Percentiles rank a stretch among this genome's conserved stretches.
phyloP scores from a whole-genome alignment of 2,797 vertebrate genomes.

The Myotis daubentonii region DNA sequence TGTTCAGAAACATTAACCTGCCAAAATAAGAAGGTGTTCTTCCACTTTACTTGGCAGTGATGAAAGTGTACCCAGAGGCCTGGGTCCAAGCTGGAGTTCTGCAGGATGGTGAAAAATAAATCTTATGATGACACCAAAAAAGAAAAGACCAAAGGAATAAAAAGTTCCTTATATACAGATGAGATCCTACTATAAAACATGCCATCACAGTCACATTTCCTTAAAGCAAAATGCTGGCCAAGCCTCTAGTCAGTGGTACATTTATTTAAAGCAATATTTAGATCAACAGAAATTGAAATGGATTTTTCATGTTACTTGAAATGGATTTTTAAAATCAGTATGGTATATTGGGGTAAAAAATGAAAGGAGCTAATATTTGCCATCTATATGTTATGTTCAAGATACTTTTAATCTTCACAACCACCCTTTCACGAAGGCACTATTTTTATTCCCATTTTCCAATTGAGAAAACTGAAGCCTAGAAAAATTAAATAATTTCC shows the following conservation, averaged over 20 bases:
- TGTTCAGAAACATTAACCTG: slow-evolving; percentile 21
- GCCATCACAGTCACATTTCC: not conserved
- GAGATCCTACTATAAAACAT: not conserved
- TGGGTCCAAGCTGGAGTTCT: slow-evolving; percentile 10
- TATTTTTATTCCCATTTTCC: slow-evolving; percentile 56
- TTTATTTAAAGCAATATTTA: slow-evolving; percentile 34
- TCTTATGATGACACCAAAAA: not conserved
- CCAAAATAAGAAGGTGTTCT: slow-evolving; percentile 16
- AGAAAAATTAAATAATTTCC: slow-evolving; percentile 13
- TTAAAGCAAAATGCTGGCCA: not conserved
- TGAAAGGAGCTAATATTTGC: not conserved
- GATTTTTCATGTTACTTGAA: not conserved
- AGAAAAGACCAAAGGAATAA: not conserved
- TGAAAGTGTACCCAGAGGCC: not conserved
- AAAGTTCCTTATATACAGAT: not conserved
- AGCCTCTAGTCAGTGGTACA: not conserved
- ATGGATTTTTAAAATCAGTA: not conserved
- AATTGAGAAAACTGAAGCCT: slow-evolving; percentile 20
- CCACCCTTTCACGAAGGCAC: not conserved
- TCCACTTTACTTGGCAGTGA: not conserved
- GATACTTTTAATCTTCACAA: slow-evolving; percentile 1
- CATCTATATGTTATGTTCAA: not conserved
- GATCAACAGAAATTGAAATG: slow-evolving; percentile 31
- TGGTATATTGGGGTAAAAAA: not conserved
- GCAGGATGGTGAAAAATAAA: slow-evolving; percentile 36